Evolutionary conservation across 1,140 invertebrate genomes (phyloP).

Genomic region (Atta cephalotes): DNA sequence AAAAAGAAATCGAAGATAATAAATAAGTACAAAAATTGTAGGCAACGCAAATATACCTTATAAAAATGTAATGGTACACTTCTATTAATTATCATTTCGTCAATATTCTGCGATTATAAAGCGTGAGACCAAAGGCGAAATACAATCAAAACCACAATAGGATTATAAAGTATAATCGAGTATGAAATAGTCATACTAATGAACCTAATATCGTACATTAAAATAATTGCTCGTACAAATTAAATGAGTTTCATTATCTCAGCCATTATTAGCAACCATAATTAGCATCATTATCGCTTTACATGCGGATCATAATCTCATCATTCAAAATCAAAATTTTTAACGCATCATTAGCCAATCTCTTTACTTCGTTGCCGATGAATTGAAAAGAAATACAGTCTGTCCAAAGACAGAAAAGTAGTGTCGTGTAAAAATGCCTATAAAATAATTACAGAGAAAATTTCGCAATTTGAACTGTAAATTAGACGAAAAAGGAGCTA

Average conservation of each 20-base stretch:
- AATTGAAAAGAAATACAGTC: background rate
- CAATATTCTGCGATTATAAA: slow-evolving; percentile 35
- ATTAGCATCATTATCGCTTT: slow-evolving; percentile 35
- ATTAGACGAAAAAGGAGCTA: slow-evolving; percentile 1
- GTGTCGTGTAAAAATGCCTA: background rate
- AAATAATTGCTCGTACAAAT: slow-evolving; percentile 52
- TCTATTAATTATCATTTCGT: slow-evolving; percentile 40
- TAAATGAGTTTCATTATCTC: slow-evolving; percentile 43
- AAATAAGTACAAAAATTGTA: no score
- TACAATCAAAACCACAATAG: slow-evolving; percentile 42
- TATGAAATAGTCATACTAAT: slow-evolving; percentile 47
- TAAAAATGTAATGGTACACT: background rate
- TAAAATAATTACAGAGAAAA: slow-evolving; percentile 8
- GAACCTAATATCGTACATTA: slow-evolving; percentile 54
- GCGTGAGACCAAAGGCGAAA: slow-evolving; percentile 16
- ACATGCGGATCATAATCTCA: background rate
- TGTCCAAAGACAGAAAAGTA: background rate
- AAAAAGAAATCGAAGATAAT: no score
- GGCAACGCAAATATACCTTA: no score
- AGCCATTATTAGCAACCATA: slow-evolving; percentile 6
- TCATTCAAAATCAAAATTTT: slow-evolving; percentile 24
- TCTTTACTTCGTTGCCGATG: background rate
- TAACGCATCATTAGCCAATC: background rate
- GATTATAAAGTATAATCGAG: slow-evolving; percentile 49
- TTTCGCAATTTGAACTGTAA: background rate